A percentile compares a stretch with the other conserved stretches of the same genome.
These are phyloP conservation scores for Bombus difficillimus DNA, from an alignment of 1,140 invertebrate species.

Conservation along the genomic window DNA sequence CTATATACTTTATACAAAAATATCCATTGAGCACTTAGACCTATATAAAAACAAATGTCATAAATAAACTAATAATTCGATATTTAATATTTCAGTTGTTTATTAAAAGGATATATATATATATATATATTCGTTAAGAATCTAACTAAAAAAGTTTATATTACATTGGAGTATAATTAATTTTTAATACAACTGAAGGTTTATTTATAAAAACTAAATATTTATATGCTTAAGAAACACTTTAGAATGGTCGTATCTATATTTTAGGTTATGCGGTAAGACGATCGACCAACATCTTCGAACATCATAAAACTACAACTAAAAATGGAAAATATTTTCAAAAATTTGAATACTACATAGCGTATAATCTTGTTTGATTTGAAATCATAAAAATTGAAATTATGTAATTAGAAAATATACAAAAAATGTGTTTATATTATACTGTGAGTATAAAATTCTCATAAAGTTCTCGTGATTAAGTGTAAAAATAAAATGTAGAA, in stretches of 20 bases:
- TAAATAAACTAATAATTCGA: slow-evolving; percentile 12
- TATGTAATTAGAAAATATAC: background rate
- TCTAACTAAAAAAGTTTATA: background rate
- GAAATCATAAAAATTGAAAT: background rate
- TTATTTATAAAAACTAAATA: background rate
- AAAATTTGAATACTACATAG: background rate
- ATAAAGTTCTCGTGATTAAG: background rate
- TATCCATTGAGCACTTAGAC: slow-evolving; percentile 12
- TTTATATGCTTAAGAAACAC: background rate
- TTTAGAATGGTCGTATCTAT: background rate
- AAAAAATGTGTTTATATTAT: background rate
- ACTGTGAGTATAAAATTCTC: background rate
- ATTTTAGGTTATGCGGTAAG: slow-evolving; percentile 43
- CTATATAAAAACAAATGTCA: slow-evolving; percentile 14
- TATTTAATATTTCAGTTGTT: slow-evolving; percentile 1
- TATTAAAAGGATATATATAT: background rate
- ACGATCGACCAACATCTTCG: background rate
- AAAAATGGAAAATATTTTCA: background rate
- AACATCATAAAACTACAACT: background rate
- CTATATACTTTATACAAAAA: slow-evolving; percentile 38
- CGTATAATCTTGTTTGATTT: background rate
- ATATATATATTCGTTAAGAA: background rate
- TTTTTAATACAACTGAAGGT: background rate
- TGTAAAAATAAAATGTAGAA: background rate
- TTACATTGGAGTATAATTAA: background rate